These are phyloP conservation scores for Oxyscelio sp. DNA, from an alignment of 2,888 invertebrate species.

Conservation along the genomic window DNA sequence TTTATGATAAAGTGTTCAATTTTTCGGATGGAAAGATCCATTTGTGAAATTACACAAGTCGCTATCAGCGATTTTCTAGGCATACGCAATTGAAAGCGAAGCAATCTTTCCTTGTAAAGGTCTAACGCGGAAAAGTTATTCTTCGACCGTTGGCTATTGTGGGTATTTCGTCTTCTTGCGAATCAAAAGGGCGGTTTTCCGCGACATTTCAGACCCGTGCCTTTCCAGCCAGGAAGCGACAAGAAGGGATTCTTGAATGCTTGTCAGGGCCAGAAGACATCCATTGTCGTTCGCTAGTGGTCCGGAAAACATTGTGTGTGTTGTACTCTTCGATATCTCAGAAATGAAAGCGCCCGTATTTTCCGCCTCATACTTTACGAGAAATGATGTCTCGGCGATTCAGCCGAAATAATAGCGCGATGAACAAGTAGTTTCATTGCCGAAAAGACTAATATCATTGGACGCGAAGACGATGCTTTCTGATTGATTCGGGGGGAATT, in stretches of 20 bases:
- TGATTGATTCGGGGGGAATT: constrained; percentile 6
- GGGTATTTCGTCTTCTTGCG: constrained; percentile 78
- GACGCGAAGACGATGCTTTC: constrained; percentile 11
- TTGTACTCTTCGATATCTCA: constrained; percentile 85
- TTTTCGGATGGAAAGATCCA: constrained; percentile 83
- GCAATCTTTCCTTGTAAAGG: constrained; percentile 79
- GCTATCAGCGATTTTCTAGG: constrained; percentile 85
- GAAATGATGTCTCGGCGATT: constrained; percentile 65
- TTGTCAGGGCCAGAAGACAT: constrained; percentile 87
- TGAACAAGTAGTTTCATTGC: constrained; percentile 69
- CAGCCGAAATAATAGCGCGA: constrained; percentile 66
- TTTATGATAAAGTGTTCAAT: constrained; percentile 84
- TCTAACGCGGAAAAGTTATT: constrained; percentile 83
- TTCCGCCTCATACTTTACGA: constrained; percentile 56
- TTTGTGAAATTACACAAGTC: constrained; percentile 87
- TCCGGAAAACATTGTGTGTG: constrained; percentile 87
- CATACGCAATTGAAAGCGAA: constrained; percentile 68
- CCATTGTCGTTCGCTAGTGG: constrained; percentile 86
- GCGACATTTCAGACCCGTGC: constrained; percentile 75
- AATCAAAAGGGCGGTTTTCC: constrained; percentile 80
- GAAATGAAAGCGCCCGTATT: constrained; percentile 79
- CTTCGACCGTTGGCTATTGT: constrained; percentile 77
- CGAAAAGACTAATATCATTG: constrained; percentile 60
- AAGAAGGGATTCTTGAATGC: constrained; percentile 85
- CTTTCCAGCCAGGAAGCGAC: constrained; percentile 74